Evolutionary conservation across 2,888 invertebrate genomes (phyloP).

Genomic region (Xestoiulus laeticollis): DNA sequence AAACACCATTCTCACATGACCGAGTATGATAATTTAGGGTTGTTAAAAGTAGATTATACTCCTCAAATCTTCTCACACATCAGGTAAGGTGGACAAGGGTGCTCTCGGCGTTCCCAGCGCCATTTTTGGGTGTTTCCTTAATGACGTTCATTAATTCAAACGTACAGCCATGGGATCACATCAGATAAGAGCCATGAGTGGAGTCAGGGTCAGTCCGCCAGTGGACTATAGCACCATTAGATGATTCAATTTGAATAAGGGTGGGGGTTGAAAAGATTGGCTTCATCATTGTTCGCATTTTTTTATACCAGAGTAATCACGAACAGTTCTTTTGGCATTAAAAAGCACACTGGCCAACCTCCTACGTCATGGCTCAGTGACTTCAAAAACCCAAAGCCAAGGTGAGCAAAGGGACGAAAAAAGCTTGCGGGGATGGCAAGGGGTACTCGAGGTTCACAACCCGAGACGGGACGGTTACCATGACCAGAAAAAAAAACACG

Average conservation of each 20-base stretch:
- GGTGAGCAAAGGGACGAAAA: slow-evolving; percentile 49
- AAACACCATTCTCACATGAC: not conserved
- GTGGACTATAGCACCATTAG: slow-evolving; percentile 8
- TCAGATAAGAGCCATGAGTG: not conserved
- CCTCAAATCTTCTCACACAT: not conserved
- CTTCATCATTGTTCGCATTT: slow-evolving; percentile 33
- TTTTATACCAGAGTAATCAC: not conserved
- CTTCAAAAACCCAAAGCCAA: slow-evolving; percentile 21
- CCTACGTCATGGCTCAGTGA: slow-evolving; percentile 46
- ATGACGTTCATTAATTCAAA: slow-evolving; percentile 27
- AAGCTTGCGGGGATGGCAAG: slow-evolving; percentile 27
- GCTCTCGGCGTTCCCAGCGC: not conserved
- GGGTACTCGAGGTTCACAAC: slow-evolving; percentile 39
- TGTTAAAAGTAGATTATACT: slow-evolving; percentile 28
- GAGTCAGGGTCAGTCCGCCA: slow-evolving; percentile 16
- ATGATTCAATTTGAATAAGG: slow-evolving; percentile 43
- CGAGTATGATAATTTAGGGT: not conserved
- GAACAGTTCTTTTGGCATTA: not conserved
- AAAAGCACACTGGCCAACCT: not conserved
- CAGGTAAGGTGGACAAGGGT: not conserved
- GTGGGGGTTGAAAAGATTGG: slow-evolving; percentile 21
- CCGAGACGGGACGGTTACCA: slow-evolving; percentile 19
- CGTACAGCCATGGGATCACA: not conserved
- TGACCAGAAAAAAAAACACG: not conserved
- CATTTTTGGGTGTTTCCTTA: slow-evolving; percentile 40